A percentile compares a stretch with the other conserved stretches of the same genome.
These are phyloP conservation scores for Acronicta leporina DNA, from an alignment of 2,888 invertebrate genomes.

Conservation along the genomic window DNA sequence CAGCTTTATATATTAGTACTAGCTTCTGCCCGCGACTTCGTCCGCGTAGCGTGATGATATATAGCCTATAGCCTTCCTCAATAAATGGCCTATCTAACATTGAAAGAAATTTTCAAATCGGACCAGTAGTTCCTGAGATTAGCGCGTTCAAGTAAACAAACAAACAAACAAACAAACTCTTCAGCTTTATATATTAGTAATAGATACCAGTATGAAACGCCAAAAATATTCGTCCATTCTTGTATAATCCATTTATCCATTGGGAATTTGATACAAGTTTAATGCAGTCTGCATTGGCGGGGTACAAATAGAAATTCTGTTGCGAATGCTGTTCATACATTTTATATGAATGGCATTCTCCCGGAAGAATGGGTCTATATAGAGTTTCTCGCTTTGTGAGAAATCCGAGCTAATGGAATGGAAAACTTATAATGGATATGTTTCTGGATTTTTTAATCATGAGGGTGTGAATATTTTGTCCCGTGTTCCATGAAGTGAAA, in stretches of 20 bases:
- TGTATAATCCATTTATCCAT: not conserved
- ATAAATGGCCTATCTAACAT: too few species aligned
- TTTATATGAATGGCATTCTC: conserved; percentile 3
- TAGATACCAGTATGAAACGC: not conserved
- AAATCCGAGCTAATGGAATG: conserved; percentile 1
- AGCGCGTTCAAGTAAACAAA: too few species aligned
- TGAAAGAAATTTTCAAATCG: too few species aligned
- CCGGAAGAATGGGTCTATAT: not conserved
- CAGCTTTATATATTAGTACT: too few species aligned
- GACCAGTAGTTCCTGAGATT: too few species aligned
- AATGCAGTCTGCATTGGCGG: conserved; percentile 1
- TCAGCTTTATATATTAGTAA: too few species aligned
- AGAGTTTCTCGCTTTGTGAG: not conserved
- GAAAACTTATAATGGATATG: conserved; percentile 1
- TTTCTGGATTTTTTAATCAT: not conserved
- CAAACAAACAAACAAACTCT: too few species aligned
- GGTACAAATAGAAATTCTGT: not conserved
- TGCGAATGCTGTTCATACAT: conserved; percentile 1
- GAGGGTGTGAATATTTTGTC: not conserved
- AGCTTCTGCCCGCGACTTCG: too few species aligned
- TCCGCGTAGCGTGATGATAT: too few species aligned
- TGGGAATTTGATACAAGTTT: conserved; percentile 4
- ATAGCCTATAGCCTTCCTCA: too few species aligned
- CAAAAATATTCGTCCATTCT: conserved; percentile 5
- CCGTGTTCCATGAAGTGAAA: not conserved